Conservation (phyloP, 2,888 invertebrate species). For the Unio delphinus region DNA sequence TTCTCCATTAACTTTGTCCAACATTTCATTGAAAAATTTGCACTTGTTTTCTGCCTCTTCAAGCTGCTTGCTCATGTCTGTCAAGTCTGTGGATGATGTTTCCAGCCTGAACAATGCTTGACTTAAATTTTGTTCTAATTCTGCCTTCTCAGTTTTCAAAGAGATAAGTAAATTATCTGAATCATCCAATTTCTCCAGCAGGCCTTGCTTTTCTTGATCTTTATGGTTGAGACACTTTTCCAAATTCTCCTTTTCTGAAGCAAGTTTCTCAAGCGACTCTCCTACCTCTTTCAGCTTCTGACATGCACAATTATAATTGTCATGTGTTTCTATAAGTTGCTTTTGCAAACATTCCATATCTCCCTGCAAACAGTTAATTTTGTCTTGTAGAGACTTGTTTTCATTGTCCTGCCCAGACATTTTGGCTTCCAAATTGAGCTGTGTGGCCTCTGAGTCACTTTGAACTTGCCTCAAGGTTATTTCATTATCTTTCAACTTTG, state of each 20-base stretch:
- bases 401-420: neutral
- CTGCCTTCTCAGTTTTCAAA: conserved; percentile 4
- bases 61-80: conserved; percentile 1
- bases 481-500: too few relatives aligned
- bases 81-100: conserved; percentile 6
- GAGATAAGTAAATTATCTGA: neutral
- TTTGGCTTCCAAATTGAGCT: neutral
- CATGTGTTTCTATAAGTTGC: too few relatives aligned
- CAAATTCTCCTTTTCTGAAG: conserved; percentile 7
- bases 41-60: conserved; percentile 18
- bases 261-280: neutral
- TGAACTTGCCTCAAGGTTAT: too few relatives aligned
- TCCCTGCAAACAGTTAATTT: conserved; percentile 4
- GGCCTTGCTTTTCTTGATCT: conserved; percentile 12
- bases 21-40: conserved; percentile 6
- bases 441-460: too few relatives aligned
- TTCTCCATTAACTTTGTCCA: conserved; percentile 14
- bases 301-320: neutral
- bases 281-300: neutral
- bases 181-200: conserved; percentile 13
- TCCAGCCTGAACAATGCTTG: neutral
- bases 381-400: conserved; percentile 1
- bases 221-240: conserved; percentile 14
- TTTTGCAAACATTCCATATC: neutral
- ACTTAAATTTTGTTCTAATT: conserved; percentile 1